Base-by-base conservation (phyloP, 2,797 vertebrate genomes). In the Pitangus sulphuratus region DNA sequence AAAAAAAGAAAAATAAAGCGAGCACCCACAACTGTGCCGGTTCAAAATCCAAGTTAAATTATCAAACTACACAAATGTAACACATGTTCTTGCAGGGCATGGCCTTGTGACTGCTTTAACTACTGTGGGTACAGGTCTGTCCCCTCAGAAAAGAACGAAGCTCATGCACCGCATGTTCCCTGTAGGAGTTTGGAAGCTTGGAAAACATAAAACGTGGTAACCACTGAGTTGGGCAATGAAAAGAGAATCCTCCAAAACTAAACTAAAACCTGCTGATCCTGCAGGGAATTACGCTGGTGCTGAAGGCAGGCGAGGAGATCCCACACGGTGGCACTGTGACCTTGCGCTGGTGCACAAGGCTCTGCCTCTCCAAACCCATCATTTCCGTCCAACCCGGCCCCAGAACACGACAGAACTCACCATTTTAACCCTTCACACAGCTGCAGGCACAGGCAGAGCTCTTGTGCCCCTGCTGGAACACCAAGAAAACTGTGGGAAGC, bases 261-360 rank as follows among this genome's bases (percentile, higher is more conserved):
- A 16, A 61, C 15, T 1, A 25, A 17, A 20, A 51, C 17, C 15
- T 0, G 19, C 31, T 17, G 80, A 40, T 45, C 3, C 8, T 7
- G 65, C 31, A 0, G 9, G 72, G 7, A 13, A n/a, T 6, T 3
- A 15, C 4, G 54, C 71, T 0, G 82, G 75, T 18, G 75, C 76
- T 51, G 83, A 25, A 35, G 76, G 74, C 53, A 74, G 56, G 79
- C 56, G 57, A 91, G 77, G 45, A 44, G 92, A 56, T 48, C 96
- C 96, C 96, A 97, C 96, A 95, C 85, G 97, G 91, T 97, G 97
- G 97, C 96, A 97, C 94, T 95, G 78, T 75, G 88, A 90, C 22
- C 93, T 84, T 94, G 92, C 35, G 48, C 35, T n/a, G 7, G 21
- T 4, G 17, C 65, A 6, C 85, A 15, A 10, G 21, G 51, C 50